Evolutionary conservation across 2,888 invertebrate species (phyloP), one percentile per base, ranked within the genome.

Genomic region (Thera britannica): DNA sequence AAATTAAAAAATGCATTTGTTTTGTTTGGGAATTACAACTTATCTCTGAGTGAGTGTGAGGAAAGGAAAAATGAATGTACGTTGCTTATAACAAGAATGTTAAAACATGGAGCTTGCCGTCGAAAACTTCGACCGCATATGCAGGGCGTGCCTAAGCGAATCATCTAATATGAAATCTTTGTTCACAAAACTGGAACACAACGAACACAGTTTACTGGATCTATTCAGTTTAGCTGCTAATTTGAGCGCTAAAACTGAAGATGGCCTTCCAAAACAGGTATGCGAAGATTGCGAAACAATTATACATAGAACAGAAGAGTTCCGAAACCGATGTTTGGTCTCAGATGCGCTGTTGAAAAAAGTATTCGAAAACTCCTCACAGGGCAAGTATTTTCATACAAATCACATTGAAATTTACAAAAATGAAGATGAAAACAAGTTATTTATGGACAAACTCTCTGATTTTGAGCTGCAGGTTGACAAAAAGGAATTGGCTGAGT

Each of bases 191-290:
- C 72, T 82, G 58, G 82, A 82, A 0, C 79, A 73, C 4, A 84
- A 86, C 38, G 76, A 81, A 46, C 78, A 83, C 3, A 84, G 79
- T 44, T 72, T 91, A 23, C 71, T 77, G 5, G 87, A 90, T 68
- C 75, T 89, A 8, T 77, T 92, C 12, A 77, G 79, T 65, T 87
- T 84, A 76, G 78, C 88, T 35, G 79, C 83, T 34, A 86, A 88
- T 82, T 79, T 87, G 66, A 80, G 83, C 70, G 77, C 90, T 72
- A 81, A 79, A 75, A 71, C 75, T 11, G 83, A 81, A 46, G 85
- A 89, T 74, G 79, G 70, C 65, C 79, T 88, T 54, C 90, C 93
- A 0, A 87, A 89, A 77, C 89, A 90, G 70, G 83, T 93, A 64
- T 93, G 93, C 76, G 72, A 70, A 59, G 86, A 86, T 38, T 93